Evolutionary conservation across 2,888 invertebrate species (phyloP).

Genomic region (Scaptomyza tumidula): DNA sequence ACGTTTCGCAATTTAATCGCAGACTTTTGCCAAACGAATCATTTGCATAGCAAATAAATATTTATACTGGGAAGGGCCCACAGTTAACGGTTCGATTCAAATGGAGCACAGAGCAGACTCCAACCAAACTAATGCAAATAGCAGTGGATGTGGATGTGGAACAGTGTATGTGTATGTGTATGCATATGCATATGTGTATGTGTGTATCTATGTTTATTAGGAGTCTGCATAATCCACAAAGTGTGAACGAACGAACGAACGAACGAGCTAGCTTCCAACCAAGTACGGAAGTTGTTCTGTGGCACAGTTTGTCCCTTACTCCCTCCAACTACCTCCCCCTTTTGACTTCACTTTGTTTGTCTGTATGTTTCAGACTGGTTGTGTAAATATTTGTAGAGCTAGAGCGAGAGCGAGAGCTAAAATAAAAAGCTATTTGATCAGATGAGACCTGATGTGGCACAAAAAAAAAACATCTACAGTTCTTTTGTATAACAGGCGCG

Average conservation of each 20-base stretch:
- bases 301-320: conserved; percentile 58
- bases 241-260: conserved; percentile 42
- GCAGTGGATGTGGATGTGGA: conserved; percentile 21
- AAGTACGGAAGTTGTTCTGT: conserved; percentile 67
- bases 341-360: conserved; percentile 39
- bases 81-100: conserved; percentile 46
- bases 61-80: conserved; percentile 48
- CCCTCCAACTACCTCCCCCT: conserved; percentile 4
- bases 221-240: conserved; percentile 8
- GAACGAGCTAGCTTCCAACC: conserved; percentile 38
- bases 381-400: conserved; percentile 70
- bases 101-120: conserved; percentile 5
- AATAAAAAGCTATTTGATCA: conserved; percentile 50
- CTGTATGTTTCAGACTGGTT: conserved; percentile 17
- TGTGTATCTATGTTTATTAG: conserved; percentile 8
- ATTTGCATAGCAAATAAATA: conserved; percentile 59
- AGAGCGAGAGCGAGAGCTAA: conserved; percentile 29
- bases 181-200: neutral
- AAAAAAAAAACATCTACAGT: conserved; percentile 44
- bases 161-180: conserved; percentile 2
- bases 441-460: conserved; percentile 66
- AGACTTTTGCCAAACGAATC: conserved; percentile 39
- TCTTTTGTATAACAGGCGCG: conserved; percentile 21
- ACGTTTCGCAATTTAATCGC: conserved; percentile 25
- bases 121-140: conserved; percentile 41